Evolutionary conservation across 2,888 invertebrate species (phyloP).

Genomic region (Cephus spinipes): DNA sequence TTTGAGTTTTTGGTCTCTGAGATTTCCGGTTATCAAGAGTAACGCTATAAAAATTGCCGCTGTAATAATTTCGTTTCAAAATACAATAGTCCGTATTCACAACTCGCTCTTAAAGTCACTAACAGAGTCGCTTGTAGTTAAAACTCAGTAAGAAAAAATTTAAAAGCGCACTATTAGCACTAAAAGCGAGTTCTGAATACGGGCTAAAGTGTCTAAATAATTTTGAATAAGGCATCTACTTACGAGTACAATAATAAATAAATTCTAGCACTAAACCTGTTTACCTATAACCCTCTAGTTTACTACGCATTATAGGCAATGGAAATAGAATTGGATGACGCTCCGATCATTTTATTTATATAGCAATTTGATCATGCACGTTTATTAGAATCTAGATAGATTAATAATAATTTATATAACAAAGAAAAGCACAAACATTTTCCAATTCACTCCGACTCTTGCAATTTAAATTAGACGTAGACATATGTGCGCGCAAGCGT

Average conservation of each 20-base stretch:
- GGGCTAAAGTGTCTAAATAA: neutral
- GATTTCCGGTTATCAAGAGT: conserved; percentile 15
- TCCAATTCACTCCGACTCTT: neutral
- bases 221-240: neutral
- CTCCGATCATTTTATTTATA: neutral
- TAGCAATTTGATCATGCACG: neutral
- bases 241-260: neutral
- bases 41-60: neutral
- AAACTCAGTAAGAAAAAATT: no score
- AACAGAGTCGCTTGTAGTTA: no score
- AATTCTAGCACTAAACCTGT: neutral
- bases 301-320: neutral
- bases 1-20: neutral
- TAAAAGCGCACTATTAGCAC: no score
- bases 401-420: neutral
- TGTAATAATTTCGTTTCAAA: neutral
- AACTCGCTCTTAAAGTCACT: no score
- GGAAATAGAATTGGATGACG: neutral
- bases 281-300: neutral
- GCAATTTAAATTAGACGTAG: neutral
- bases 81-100: neutral
- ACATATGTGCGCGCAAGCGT: neutral
- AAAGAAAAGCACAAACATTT: neutral
- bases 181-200: no score
- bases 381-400: neutral